These are phyloP conservation scores for Oceanites oceanicus DNA, from an alignment of 2,113 vertebrate genomes.

Conservation along the genomic window DNA sequence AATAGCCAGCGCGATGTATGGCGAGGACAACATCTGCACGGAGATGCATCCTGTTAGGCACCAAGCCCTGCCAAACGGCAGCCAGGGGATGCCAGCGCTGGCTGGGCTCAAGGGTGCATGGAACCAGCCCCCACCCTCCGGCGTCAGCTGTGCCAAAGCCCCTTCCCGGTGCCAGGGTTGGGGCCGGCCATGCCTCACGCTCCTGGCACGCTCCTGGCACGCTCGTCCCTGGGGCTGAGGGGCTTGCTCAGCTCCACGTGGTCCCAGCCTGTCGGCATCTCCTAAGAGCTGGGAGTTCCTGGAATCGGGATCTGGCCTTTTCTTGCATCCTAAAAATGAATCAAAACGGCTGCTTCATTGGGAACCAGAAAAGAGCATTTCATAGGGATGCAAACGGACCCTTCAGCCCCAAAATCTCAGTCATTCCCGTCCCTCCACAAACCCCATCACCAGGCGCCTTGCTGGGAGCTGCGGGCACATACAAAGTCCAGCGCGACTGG, in stretches of 20 bases:
- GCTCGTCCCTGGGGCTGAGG: neutral
- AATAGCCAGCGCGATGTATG: neutral
- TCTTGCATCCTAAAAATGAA: neutral
- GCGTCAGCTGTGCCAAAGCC: neutral
- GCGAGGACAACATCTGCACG: neutral
- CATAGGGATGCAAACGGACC: accelerated
- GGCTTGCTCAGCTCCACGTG: neutral
- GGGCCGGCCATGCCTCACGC: neutral
- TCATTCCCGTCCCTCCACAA: neutral
- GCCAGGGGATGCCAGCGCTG: neutral
- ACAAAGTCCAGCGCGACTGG: accelerated
- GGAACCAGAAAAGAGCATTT: neutral
- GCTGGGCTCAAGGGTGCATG: accelerated
- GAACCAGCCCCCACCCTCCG: neutral
- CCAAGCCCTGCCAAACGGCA: neutral
- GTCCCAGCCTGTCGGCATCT: neutral
- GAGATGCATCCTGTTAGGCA: constrained; percentile 10
- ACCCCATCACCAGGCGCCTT: neutral
- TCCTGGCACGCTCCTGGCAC: neutral
- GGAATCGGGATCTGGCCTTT: neutral
- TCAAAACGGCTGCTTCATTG: accelerated
- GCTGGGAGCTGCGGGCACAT: accelerated
- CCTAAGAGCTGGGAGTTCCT: neutral
- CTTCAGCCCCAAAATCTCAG: accelerated
- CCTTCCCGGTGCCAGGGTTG: neutral